These are phyloP conservation scores for Muscina levida DNA, from an alignment of 2,888 invertebrate genomes.

Conservation along the genomic window DNA sequence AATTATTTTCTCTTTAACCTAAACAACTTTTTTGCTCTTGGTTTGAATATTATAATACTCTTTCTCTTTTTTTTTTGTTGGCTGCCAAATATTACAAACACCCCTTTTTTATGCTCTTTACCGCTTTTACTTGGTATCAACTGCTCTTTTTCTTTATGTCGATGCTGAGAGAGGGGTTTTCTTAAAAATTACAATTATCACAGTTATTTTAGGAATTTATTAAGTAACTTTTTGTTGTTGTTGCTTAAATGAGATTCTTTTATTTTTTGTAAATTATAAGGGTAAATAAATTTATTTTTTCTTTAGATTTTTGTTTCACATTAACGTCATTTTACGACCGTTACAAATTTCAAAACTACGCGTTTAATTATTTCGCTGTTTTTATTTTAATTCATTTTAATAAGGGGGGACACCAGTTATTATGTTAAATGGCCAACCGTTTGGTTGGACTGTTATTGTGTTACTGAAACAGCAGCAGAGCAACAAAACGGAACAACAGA, in stretches of 20 bases:
- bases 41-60: no score
- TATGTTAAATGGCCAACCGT: constrained; percentile 43
- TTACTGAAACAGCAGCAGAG: constrained; percentile 50
- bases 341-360: constrained; percentile 44
- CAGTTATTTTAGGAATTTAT: constrained; percentile 34
- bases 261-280: no score
- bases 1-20: neutral
- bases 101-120: no score
- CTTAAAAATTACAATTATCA: constrained; percentile 17
- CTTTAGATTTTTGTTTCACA: neutral
- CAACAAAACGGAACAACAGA: constrained; percentile 21
- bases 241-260: constrained; percentile 39
- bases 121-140: no score
- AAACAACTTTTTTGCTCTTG: constrained; percentile 13
- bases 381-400: no score
- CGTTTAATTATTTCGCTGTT: neutral
- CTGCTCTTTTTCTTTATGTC: no score
- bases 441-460: constrained; percentile 62
- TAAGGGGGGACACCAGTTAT: neutral
- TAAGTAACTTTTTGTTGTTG: constrained; percentile 33
- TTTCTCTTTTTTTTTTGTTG: no score
- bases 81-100: no score
- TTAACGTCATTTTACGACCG: constrained; percentile 37
- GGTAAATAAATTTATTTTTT: no score
- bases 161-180: no score